Base-by-base conservation (phyloP, 2,888 invertebrate species). In the Lasioglossum leucozonium region DNA sequence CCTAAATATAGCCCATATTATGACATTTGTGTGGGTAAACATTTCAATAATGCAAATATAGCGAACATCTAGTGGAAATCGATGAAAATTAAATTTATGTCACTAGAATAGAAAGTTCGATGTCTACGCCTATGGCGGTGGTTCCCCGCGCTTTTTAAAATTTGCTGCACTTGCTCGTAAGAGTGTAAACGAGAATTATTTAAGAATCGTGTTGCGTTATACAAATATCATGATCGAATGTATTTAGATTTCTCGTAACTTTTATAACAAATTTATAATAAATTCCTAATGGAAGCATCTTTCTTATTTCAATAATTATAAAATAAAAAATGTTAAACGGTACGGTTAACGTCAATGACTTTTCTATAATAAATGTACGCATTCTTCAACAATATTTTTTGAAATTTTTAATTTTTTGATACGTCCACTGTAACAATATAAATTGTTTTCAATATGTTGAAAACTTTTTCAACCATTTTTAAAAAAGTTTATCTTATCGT, bases 121-220 rank as follows among this genome's bases (percentile, higher is more conserved):
- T 37, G 11, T 65, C 22, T 74, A 72, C 76, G 55, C 51, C 76
- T 82, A 72, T 58, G 67, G 72, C 22, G 42, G 65, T 76, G 30
- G 75, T 58, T 83, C 79, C 71, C 65, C 55, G 76, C 51, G 77
- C 76, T 83, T 55, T 81, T 77, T 82, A 73, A 83, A 77, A 82
- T 82, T 83, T 72, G 26, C 44, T 67, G 26, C 82, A 65, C 55
- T 42, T 37, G n/a, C 44, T n/a, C 18, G n/a, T 13, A 34, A n/a
- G 51, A 55, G 67, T 67, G 42, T 51, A 65, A 75, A 40, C 22
- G 16, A 4, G 16, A 44, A 44, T 44, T 16, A 16, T 44, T 44
- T 44, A 44, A 44, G 16, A 42, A 42, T 16, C 16, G 16, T 44
- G 16, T 4, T 16, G 16, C 0, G 16, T 44, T 44, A 16, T 44